These are phyloP conservation scores for Glaucopsyche alexis DNA, from an alignment of 2,888 invertebrate species.

Conservation along the genomic window DNA sequence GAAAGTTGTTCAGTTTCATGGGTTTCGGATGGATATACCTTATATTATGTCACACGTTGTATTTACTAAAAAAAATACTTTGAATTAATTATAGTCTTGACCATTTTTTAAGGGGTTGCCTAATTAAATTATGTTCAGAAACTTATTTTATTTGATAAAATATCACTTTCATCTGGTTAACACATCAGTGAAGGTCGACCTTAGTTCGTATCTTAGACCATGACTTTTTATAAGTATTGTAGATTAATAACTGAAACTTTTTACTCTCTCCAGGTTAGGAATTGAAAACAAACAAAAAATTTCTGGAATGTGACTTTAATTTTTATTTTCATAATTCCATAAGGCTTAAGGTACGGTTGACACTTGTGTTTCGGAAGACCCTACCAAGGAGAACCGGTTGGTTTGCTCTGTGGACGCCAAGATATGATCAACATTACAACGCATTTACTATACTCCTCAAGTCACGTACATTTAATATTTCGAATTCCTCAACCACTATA, in stretches of 20 bases:
- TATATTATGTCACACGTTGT: too few species aligned
- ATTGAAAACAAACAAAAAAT: background rate
- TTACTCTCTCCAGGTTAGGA: background rate
- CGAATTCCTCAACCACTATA: slow-evolving; percentile 28
- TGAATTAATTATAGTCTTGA: too few species aligned
- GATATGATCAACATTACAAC: slow-evolving; percentile 39
- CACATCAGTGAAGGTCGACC: too few species aligned
- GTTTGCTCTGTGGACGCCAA: slow-evolving; percentile 34
- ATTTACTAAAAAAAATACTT: too few species aligned
- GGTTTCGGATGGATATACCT: too few species aligned
- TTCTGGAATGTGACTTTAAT: background rate
- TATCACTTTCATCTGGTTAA: too few species aligned
- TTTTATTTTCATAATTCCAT: slow-evolving; percentile 11
- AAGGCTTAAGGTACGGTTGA: slow-evolving; percentile 7
- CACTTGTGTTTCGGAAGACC: slow-evolving; percentile 45
- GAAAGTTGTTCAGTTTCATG: too few species aligned
- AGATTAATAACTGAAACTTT: background rate
- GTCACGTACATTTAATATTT: slow-evolving; percentile 32
- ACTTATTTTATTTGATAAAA: too few species aligned
- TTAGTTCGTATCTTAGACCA: too few species aligned
- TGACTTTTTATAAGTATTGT: background rate
- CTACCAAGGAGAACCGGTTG: slow-evolving; percentile 62
- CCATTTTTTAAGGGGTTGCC: too few species aligned
- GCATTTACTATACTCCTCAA: slow-evolving; percentile 34
- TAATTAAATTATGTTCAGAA: too few species aligned